These are phyloP conservation scores for Maconellicoccus hirsutus DNA, from an alignment of 1,140 invertebrate genomes.

Conservation along the genomic window DNA sequence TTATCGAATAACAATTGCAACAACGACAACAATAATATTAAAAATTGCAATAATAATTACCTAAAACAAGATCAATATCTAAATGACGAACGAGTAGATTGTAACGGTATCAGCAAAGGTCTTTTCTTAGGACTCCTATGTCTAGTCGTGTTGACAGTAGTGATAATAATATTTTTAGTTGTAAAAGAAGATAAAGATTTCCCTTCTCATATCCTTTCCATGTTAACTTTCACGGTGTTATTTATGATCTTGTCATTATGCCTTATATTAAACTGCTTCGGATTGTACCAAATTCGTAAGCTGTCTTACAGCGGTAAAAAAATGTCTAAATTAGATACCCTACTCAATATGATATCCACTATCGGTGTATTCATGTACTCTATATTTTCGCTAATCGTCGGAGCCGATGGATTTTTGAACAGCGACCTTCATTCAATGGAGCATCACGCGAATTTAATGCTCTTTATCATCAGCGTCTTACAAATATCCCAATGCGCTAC, in stretches of 20 bases:
- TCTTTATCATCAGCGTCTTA: constrained; percentile 38
- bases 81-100: constrained; percentile 36
- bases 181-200: constrained; percentile 46
- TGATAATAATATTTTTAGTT: constrained; percentile 51
- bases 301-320: constrained; percentile 37
- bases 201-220: constrained; percentile 36
- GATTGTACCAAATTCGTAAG: constrained; percentile 38
- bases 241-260: constrained; percentile 37
- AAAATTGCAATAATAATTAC: constrained; percentile 16
- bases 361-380: constrained; percentile 45
- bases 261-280: constrained; percentile 31
- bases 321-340: constrained; percentile 38
- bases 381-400: constrained; percentile 44
- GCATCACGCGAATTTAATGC: constrained; percentile 36
- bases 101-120: constrained; percentile 46
- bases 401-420: constrained; percentile 38
- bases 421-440: constrained; percentile 30
- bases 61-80: constrained; percentile 24
- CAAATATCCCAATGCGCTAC: constrained; percentile 44
- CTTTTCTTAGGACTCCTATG: constrained; percentile 48
- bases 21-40: constrained; percentile 26
- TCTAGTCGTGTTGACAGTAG: constrained; percentile 47
- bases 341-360: constrained; percentile 41
- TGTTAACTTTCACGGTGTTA: constrained; percentile 38
- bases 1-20: constrained; percentile 24